Evolutionary conservation across 2,888 invertebrate genomes (phyloP), one percentile per base, ranked within the genome.

Genomic region (Melanchra persicariae): DNA sequence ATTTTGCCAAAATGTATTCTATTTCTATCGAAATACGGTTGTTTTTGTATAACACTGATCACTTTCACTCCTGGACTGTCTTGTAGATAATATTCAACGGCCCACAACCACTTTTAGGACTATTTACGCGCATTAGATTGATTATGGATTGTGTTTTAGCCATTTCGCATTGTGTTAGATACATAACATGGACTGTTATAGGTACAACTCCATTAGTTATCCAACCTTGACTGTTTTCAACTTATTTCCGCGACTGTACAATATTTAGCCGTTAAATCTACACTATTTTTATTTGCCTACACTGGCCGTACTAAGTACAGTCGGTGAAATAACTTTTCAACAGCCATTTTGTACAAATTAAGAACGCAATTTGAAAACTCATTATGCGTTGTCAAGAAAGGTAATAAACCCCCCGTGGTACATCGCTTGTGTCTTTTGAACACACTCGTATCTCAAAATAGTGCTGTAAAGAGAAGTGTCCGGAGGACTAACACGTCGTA

Each of bases 61-160:
- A 85, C 84, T 83, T 85, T 85, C 76, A 85, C 85, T 83, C 70
- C 65, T 79, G 68, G 79, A 71, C 83, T 81, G 76, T 85, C 80
- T 83, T 82, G 71, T 81, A 83, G 79, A 86, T 83, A 79, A 83
- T 84, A 73, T 82, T 82, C 71, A 86, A 80, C 76, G 76, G 65
- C 70, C 67, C 74, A 81, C 76, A 76, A 77, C 76, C 65, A 79
- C 83, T 85, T 86, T 83, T 79, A 79, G 78, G 76, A 85, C 72
- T 83, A 80, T 85, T 85, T 81, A 83, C 73, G 73, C 77, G 73
- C 62, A 73, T 79, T 82, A 79, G 74, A 86, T 86, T 79, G 85
- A 85, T 85, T 77, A 73, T 82, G 78, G 82, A 84, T 84, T 74
- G 70, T 80, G 76, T 80, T 82, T 77, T 74, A 77, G 70, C 47